phyloP scores from a whole-genome alignment of 2,113 vertebrate species.

The Vulpes ferrilata region DNA sequence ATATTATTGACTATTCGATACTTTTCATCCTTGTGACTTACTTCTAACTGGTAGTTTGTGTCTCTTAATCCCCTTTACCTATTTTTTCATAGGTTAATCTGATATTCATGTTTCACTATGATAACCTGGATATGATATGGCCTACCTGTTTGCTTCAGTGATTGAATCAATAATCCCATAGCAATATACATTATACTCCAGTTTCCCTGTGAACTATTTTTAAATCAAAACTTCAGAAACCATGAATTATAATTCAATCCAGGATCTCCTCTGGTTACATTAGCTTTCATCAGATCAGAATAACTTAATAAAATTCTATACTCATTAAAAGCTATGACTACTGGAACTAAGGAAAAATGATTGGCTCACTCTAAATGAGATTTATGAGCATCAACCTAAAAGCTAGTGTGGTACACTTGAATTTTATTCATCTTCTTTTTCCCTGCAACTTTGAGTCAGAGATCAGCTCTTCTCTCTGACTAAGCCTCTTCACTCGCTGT shows the following conservation, averaged over 20 bases:
- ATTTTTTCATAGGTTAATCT: neutral
- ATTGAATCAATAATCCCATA: neutral
- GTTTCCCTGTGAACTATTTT: neutral
- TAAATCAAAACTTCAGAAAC: slow-evolving; percentile 30
- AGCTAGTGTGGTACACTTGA: slow-evolving; percentile 19
- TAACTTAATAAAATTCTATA: slow-evolving; percentile 34
- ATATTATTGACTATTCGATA: neutral
- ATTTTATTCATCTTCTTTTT: slow-evolving; percentile 47
- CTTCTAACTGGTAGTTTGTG: neutral
- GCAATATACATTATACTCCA: neutral
- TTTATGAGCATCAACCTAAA: slow-evolving; percentile 38
- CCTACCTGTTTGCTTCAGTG: neutral
- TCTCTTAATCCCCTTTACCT: neutral
- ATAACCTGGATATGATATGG: neutral
- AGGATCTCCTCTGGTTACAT: slow-evolving; percentile 17
- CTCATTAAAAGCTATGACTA: neutral
- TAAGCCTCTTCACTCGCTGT: slow-evolving; percentile 45
- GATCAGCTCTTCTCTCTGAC: neutral
- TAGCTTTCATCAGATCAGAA: slow-evolving; percentile 56
- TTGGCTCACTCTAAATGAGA: slow-evolving; percentile 45
- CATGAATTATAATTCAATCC: slow-evolving; percentile 48
- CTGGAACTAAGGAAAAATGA: slow-evolving; percentile 30
- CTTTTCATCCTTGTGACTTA: neutral
- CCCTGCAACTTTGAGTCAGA: slow-evolving; percentile 44
- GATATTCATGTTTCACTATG: neutral